Base-by-base conservation (phyloP, 2,888 invertebrate species). In the Habroteleia sp. region DNA sequence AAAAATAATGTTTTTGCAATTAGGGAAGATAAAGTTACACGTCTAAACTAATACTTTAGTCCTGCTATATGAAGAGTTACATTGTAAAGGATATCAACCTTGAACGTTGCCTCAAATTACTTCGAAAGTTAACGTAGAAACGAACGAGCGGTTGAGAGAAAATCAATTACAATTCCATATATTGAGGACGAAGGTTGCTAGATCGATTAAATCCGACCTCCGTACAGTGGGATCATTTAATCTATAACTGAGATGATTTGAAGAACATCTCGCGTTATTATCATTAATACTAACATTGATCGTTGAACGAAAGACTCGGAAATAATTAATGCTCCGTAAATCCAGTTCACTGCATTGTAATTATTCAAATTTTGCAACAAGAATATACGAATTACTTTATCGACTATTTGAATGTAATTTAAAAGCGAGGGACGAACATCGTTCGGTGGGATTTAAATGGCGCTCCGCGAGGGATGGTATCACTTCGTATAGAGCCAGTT, bases 81-180 rank as follows among this genome's bases (percentile, higher is more conserved):
- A 54, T 54, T 56, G 48, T 41, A 52, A 11, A 17, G 14, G 50
- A 54, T 48, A 54, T 48, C 56, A 65, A 37, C 72, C 72, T 73
- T 65, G 72, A 73, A 73, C 52, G 63, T 39, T 58, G 65, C 52
- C 65, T 73, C 58, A 73, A 73, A 73, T 73, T 73, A 65, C 65
- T 48, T 65, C n/a, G 65, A 73, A 73, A 73, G 65, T 65, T 65
- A 52, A 39, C 8, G 72, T 35, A 48, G 50, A 56, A 71, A 63
- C 62, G 46, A 23, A 56, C 62, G 46, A 60, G 44, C 54, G 44
- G 46, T 37, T 39, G 39, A 58, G 52, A 66, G 60, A 54, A 60
- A 66, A 73, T 73, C 73, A 50, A 73, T 73, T 73, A 72, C 72
- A 50, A 66, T 73, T 73, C 73, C 60, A 60, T 66, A 73, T 66